Base-by-base conservation (phyloP, 2,797 vertebrate genomes). In the Phaenicophaeus curvirostris region DNA sequence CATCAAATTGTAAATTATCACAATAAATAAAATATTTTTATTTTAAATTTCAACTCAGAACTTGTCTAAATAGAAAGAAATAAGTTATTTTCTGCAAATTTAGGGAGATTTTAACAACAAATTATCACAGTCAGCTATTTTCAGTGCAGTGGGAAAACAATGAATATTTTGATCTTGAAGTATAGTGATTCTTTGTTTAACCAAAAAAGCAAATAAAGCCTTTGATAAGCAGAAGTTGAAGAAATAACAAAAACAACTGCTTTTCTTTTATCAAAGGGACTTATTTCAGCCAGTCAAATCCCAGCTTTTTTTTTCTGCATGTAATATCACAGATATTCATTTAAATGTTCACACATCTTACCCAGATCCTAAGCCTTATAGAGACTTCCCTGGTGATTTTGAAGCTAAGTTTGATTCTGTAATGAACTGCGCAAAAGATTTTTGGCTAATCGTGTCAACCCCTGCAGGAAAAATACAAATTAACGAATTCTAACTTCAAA, bases 391-490 rank as follows among this genome's bases (percentile, higher is more conserved):
- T 87, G n/a, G n/a, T 80, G 81, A 82, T 92, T 95, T 87, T 89
- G 50, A 79, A 71, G 42, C 10, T 61, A 35, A 44, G 25, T 61
- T 61, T 90, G 72, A 92, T 68, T 87, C 93, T 67, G 15, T 92
- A 87, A 93, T 67, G 35, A 89, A 83, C 54, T 42, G 3, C 42
- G 80, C 77, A 53, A 67, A 87, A 94, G 48, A 71, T 63, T 85
- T 91, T 85, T 74, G 54, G 11, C 25, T 80, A 87, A 92, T 93
- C 57, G 74, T 27, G 15, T 72, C 75, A 87, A 63, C 11, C 57
- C 57, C 85, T 76, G 23, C 55, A 89, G 87, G 67, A 90, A 95
- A 92, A 79, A 25, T 62, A 74, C 37, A 87, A 95, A 87, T 80
- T 95, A 89, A 57, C 37, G 6, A 82, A 12, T 77, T 21, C 44